Conservation (phyloP, 2,888 invertebrate species). For the Netelia virgata region DNA sequence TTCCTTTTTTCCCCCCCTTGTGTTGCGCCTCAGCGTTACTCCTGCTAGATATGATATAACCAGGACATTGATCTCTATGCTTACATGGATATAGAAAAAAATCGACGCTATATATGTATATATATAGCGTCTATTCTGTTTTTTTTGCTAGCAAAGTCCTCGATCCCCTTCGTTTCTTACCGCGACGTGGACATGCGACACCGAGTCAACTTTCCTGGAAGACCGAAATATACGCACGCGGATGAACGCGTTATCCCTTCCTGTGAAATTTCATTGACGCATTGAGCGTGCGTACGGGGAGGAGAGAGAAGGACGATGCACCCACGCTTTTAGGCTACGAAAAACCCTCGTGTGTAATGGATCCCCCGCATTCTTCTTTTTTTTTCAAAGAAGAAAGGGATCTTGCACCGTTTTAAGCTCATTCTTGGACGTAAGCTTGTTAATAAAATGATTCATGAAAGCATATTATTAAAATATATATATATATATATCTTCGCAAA, state of each 20-base stretch:
- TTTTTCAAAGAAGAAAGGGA: constrained; percentile 33
- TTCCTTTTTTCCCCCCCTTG: constrained; percentile 6
- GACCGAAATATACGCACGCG: constrained; percentile 62
- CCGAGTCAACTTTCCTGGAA: constrained; percentile 67
- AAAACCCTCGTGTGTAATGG: constrained; percentile 50
- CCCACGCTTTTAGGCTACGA: constrained; percentile 9
- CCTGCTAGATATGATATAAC: constrained; percentile 9
- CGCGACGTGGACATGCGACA: constrained; percentile 58
- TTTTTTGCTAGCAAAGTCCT: constrained; percentile 45
- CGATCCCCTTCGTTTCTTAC: constrained; percentile 18
- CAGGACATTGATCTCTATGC: constrained; percentile 27
- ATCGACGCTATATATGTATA: not conserved
- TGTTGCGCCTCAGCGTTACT: constrained; percentile 23
- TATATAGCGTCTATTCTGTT: constrained; percentile 24
- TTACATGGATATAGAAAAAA: not conserved
- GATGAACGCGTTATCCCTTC: constrained; percentile 61
- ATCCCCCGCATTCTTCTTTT: constrained; percentile 44
- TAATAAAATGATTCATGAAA: not conserved
- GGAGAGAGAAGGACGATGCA: constrained; percentile 4
- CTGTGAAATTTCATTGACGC: constrained; percentile 65
- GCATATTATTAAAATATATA: not conserved
- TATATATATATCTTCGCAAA: not conserved
- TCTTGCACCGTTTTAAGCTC: constrained; percentile 19
- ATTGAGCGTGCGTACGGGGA: not conserved
- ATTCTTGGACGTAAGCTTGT: constrained; percentile 6